Evolutionary conservation across 2,888 invertebrate genomes (phyloP).

Genomic region (Pterobdella sp.): DNA sequence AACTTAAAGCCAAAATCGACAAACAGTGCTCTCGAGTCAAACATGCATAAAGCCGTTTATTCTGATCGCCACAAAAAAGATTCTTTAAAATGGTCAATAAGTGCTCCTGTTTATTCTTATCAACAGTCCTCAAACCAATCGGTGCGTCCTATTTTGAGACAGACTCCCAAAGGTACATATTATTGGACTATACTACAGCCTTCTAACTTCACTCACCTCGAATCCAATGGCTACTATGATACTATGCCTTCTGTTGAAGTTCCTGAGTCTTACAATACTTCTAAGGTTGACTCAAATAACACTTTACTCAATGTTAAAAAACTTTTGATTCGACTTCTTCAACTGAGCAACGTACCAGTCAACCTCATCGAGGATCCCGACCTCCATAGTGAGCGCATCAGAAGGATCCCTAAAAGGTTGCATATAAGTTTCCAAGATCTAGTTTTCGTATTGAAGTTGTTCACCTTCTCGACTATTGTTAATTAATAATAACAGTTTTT

Average conservation of each 20-base stretch:
- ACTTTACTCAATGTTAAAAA: no score
- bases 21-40: neutral
- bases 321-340: no score
- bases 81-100: no score
- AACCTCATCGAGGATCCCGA: no score
- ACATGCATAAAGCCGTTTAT: neutral
- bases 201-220: conserved; percentile 6
- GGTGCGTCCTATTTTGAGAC: conserved; percentile 9
- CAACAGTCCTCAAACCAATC: neutral
- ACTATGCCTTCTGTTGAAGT: conserved; percentile 18
- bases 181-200: conserved; percentile 27
- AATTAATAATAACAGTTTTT: no score
- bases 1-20: neutral
- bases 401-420: no score
- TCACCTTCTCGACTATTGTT: no score
- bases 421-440: no score
- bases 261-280: neutral
- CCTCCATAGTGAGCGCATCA: no score
- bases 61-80: neutral
- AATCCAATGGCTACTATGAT: conserved; percentile 24
- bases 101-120: no score
- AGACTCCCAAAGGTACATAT: neutral
- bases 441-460: no score
- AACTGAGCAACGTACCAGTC: no score
- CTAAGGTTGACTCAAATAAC: neutral